phyloP scores from a whole-genome alignment of 2,113 vertebrate genomes.

The Nannobrachium achirus region DNA sequence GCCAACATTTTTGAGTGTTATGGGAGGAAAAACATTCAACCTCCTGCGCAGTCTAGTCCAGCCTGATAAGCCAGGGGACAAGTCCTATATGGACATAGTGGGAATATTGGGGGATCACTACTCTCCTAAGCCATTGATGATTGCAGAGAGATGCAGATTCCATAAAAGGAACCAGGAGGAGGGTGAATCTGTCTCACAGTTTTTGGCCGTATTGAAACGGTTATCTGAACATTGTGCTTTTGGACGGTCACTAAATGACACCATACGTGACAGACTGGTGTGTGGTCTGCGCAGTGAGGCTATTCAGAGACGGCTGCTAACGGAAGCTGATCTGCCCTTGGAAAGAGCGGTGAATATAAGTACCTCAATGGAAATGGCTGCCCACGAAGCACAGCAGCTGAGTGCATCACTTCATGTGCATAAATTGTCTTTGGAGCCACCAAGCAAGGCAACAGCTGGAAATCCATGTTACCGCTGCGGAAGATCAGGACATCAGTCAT shows the following conservation, averaged over 20 bases:
- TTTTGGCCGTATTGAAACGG: constrained; percentile 16
- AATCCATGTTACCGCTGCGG: constrained; percentile 23
- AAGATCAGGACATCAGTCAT: constrained; percentile 18
- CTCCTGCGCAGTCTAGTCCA: constrained; percentile 6
- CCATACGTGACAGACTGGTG: constrained; percentile 12
- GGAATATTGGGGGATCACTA: constrained; percentile 9
- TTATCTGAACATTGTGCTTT: constrained; percentile 39
- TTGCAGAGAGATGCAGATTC: constrained; percentile 18
- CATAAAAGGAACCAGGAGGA: constrained; percentile 33
- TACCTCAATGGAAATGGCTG: constrained; percentile 17
- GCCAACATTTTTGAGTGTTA: constrained; percentile 32
- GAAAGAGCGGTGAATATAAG: constrained; percentile 19
- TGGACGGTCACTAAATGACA: constrained; percentile 22
- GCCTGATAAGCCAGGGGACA: constrained; percentile 16
- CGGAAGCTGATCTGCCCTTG: constrained; percentile 9
- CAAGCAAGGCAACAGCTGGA: background rate
- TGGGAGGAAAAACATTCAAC: constrained; percentile 29
- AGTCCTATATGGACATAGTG: constrained; percentile 18
- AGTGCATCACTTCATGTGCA: constrained; percentile 12
- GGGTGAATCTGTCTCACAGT: constrained; percentile 18
- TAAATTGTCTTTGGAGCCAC: constrained; percentile 9
- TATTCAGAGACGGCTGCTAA: constrained; percentile 2
- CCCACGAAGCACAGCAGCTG: constrained; percentile 20
- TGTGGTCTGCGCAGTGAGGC: constrained; percentile 22
- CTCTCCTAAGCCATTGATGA: constrained; percentile 28